Evolutionary conservation across 2,888 invertebrate species (phyloP), one percentile per base, ranked within the genome.

Genomic region (Philopedon plagiatum): DNA sequence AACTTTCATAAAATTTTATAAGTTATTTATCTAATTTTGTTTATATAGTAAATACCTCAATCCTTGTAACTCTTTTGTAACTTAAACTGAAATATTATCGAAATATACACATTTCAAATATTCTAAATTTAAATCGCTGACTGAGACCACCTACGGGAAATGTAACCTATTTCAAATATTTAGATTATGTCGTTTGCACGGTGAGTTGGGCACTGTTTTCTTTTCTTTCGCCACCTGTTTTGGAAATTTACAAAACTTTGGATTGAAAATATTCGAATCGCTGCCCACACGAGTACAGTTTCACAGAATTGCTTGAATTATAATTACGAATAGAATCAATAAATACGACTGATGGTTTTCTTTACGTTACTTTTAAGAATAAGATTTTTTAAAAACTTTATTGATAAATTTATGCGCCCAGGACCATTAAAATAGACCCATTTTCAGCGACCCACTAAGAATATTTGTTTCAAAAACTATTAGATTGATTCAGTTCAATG

Each of bases 171-270:
- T 58, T 23, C 58, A 58, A 58, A 58, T 58, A 58, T 58, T 58
- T 58, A 11, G 21, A 37, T 58, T 39, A 39, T 39, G 39, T 11
- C 11, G 39, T 58, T 56, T 39, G 39, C 39, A 39, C 39, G 44
- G 11, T 8, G 39, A 58, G 37, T 39, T 7, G 15, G 34, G 39
- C 9, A 9, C 37, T 18, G n/a, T 39, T 58, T 58, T 37, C 19
- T 58, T 58, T 58, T 39, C 39, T 39, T 58, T 37, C 39, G n/a
- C n/a, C 39, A 58, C 58, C 58, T 58, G 58, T 58, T 58, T 39
- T 19, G 37, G 23, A 58, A 58, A 5, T 58, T 57, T 15, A 29
- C 49, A 23, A 44, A 11, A n/a, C 23, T 49, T 23, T 49, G 49
- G 5, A 9, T 21, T 8, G 7, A 23, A 11, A 49, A 21, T 49